These are phyloP conservation scores for Hirtodrosophila alboralis DNA, from an alignment of 2,888 invertebrate species.

Conservation along the genomic window DNA sequence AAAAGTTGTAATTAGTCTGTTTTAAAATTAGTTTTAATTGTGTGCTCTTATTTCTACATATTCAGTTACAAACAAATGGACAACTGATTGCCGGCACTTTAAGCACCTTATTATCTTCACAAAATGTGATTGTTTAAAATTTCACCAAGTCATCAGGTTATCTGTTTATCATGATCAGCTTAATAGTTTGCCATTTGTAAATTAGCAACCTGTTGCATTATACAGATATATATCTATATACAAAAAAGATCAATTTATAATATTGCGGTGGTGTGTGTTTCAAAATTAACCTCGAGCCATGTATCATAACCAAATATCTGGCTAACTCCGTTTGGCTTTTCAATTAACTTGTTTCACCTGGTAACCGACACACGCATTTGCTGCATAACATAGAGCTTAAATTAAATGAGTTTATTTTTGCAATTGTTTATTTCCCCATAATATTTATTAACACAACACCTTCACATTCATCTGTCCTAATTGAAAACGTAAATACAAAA, in stretches of 20 bases:
- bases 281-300: slow-evolving; percentile 51
- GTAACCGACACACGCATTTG: slow-evolving; percentile 5
- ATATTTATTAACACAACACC: slow-evolving; percentile 36
- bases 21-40: no score
- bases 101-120: no score
- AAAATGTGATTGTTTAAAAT: no score
- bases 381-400: slow-evolving; percentile 44
- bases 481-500: slow-evolving; percentile 25
- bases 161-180: no score
- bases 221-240: slow-evolving; percentile 1
- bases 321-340: slow-evolving; percentile 27
- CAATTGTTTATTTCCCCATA: slow-evolving; percentile 47
- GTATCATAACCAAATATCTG: slow-evolving; percentile 35
- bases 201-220: slow-evolving; percentile 38
- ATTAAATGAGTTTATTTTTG: slow-evolving; percentile 42
- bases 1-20: no score
- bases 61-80: no score
- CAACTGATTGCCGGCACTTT: no score
- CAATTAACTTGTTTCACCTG: slow-evolving; percentile 49
- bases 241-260: slow-evolving; percentile 36
- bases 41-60: no score
- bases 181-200: slow-evolving; percentile 22
- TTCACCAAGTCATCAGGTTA: no score
- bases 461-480: slow-evolving; percentile 18
- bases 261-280: slow-evolving; percentile 41